Percentiles rank a stretch among this genome's conserved stretches.
Evolutionary conservation across 2,797 vertebrate species (phyloP).

Genomic region (Sebastolobus alascanus): DNA sequence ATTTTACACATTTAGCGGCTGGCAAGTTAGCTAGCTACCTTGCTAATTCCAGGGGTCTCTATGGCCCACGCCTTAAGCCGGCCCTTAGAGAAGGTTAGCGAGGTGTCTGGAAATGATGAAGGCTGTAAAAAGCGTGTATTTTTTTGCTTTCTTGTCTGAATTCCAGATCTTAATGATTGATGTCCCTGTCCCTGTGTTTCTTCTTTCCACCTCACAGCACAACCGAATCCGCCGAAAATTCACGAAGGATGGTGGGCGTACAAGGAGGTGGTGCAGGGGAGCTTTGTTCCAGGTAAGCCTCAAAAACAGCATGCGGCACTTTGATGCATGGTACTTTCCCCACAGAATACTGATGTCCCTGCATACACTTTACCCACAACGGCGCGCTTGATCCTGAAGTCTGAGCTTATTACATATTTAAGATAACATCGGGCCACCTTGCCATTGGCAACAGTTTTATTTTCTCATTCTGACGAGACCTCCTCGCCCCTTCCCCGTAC

Average conservation of each 20-base stretch:
- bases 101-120: conserved; percentile 23
- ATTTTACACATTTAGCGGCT: no score
- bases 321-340: conserved; percentile 31
- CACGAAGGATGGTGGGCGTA: conserved; percentile 99
- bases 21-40: no score
- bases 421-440: conserved; percentile 53
- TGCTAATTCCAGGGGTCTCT: no score
- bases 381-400: conserved; percentile 33
- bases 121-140: not conserved
- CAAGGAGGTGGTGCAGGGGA: conserved; percentile 98
- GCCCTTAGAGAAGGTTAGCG: conserved; percentile 21
- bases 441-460: conserved; percentile 50
- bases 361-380: conserved; percentile 19
- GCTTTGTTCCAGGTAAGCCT: conserved; percentile 97
- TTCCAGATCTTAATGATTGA: conserved; percentile 54
- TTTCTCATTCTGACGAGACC: conserved; percentile 47
- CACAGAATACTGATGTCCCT: conserved; percentile 29
- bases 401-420: conserved; percentile 43
- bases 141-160: conserved; percentile 27
- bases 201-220: conserved; percentile 85
- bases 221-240: conserved; percentile 97
- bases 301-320: conserved; percentile 29
- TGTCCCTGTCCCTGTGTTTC: conserved; percentile 53
- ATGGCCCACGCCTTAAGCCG: no score
- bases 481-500: conserved; percentile 35